These are phyloP conservation scores for Melanerpes formicivorus DNA, from an alignment of 2,113 vertebrate genomes.

Conservation along the genomic window DNA sequence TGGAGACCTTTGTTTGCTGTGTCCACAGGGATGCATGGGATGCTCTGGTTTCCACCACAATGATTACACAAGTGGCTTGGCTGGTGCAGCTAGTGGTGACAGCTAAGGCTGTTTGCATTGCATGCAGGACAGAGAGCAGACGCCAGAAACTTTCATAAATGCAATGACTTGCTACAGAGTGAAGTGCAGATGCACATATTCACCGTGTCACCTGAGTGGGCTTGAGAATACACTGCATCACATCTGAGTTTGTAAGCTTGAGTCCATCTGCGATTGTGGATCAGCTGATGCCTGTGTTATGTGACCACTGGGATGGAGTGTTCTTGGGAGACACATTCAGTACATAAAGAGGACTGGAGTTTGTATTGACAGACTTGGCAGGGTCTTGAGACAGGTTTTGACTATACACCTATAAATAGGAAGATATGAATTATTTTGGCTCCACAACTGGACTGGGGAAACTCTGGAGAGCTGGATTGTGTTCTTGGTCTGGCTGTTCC, in stretches of 20 bases:
- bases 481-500: neutral
- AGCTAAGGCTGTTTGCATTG: neutral
- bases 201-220: neutral
- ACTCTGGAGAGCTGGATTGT: neutral
- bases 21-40: neutral
- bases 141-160: neutral
- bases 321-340: neutral
- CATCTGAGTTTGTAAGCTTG: neutral
- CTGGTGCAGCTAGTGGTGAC: neutral
- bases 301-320: neutral
- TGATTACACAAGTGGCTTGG: neutral
- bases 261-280: neutral
- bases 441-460: neutral
- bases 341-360: neutral
- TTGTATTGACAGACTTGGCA: conserved; percentile 12
- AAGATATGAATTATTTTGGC: neutral
- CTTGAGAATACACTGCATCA: neutral
- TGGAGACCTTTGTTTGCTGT: neutral
- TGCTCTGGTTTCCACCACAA: neutral
- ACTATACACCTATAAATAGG: neutral
- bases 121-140: neutral
- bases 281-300: neutral
- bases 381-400: neutral
- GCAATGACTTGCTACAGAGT: neutral
- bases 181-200: neutral